Percentiles rank a stretch among this genome's conserved stretches.
Evolutionary conservation across 2,797 vertebrate species (phyloP).

Genomic region (Sciaenops ocellatus): DNA sequence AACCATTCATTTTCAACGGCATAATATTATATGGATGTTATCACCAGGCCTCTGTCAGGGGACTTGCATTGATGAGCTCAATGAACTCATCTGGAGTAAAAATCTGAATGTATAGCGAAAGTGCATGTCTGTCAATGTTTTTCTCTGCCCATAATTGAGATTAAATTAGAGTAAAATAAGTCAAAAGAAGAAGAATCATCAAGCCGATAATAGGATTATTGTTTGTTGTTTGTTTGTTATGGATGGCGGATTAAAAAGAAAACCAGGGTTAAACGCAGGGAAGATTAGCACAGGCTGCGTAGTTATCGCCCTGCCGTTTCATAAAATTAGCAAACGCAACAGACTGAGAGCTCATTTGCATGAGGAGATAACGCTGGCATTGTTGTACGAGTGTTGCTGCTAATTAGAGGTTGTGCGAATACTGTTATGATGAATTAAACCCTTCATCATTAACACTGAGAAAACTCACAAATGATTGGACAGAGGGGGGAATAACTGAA

Average conservation of each 20-base stretch:
- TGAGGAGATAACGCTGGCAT: slow-evolving; percentile 85
- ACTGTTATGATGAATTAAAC: slow-evolving; percentile 88
- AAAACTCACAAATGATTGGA: slow-evolving; percentile 83
- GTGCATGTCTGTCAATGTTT: slow-evolving; percentile 64
- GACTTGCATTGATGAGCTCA: slow-evolving; percentile 64
- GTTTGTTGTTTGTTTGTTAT: slow-evolving; percentile 87
- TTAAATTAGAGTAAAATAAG: slow-evolving; percentile 76
- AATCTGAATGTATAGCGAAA: slow-evolving; percentile 60
- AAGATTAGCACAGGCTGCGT: slow-evolving; percentile 82
- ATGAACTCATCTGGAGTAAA: slow-evolving; percentile 57
- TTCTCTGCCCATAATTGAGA: slow-evolving; percentile 76
- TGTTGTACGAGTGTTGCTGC: slow-evolving; percentile 86
- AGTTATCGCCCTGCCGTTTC: slow-evolving; percentile 83
- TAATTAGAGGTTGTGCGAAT: slow-evolving; percentile 87
- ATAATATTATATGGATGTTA: slow-evolving; percentile 63
- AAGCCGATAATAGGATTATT: slow-evolving; percentile 86
- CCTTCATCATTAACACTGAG: slow-evolving; percentile 87
- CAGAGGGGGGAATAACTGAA: slow-evolving; percentile 66
- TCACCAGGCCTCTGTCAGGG: slow-evolving; percentile 57
- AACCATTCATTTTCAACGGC: slow-evolving; percentile 54
- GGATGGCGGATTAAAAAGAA: slow-evolving; percentile 85
- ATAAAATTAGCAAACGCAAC: slow-evolving; percentile 85
- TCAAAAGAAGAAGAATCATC: slow-evolving; percentile 78
- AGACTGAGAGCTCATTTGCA: slow-evolving; percentile 87
- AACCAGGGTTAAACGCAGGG: slow-evolving; percentile 83